Evolutionary conservation across 2,797 vertebrate genomes (phyloP), one percentile per base, ranked within the genome.

Genomic region (Sparidentex hasta): DNA sequence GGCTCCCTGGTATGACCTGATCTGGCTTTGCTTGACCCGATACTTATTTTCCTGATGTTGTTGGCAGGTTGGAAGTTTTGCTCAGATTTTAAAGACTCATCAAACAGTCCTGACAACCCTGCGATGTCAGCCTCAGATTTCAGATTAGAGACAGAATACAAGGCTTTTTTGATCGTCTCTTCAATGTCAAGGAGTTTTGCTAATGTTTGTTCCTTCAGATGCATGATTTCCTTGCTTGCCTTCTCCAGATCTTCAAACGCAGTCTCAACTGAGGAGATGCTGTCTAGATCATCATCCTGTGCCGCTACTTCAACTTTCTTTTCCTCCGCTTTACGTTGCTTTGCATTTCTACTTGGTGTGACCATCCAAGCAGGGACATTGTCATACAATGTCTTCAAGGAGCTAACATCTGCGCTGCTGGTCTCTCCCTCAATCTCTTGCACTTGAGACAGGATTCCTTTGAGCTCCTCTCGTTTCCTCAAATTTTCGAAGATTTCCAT

Each of bases 121-220:
- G 88, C 92, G 0, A 97, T 96, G 59, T 96, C 96, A 11, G 96
- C 92, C 79, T 98, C 97, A 17, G 97, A 96, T 86, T 98, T 97
- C 61, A 98, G 95, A 85, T 93, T 97, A 3, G 97, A 99, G 58
- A 99, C 97, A 0, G 98, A 98, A 85, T 95, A 98, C 65, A 99
- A 93, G 11, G 96, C 98, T 87, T 99, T 99, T 88, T 94, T 97
- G 58, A 99, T 97, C 0, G 97, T 95, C 67, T 98, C 96, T 90
- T 99, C 98, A 0, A 99, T 99, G 65, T 98, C 97, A 83, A 97
- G 87, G 52, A 99, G 96, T 84, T 96, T 97, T n/a, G 96, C 95
- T 50, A 99, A 90, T 0, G 97, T 99, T 90, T 99, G 97, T 76
- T 99, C 97, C 92, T 98, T 99, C 87, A 99, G 93, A 83, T 92